phyloP scores from a whole-genome alignment of 1,140 invertebrate genomes.

The Amyelois transitella region DNA sequence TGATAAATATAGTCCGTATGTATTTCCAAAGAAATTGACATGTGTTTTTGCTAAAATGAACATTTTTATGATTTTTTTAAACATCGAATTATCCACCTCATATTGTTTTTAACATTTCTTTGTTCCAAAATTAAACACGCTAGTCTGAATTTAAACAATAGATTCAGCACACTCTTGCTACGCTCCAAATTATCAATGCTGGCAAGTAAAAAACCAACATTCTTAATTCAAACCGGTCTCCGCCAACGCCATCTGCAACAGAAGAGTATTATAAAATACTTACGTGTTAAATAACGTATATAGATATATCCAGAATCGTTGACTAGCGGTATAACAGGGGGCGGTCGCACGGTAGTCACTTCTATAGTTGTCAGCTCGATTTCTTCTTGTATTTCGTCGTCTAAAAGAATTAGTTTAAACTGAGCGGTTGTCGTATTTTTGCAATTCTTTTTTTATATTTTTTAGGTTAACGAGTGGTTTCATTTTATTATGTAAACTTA shows the following conservation, averaged over 20 bases:
- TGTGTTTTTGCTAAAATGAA: too few species aligned
- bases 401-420: slow-evolving; percentile 38
- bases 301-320: slow-evolving; percentile 52
- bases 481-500: not conserved
- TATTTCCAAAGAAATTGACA: too few species aligned
- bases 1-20: too few species aligned
- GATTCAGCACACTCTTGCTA: too few species aligned
- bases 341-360: slow-evolving; percentile 21
- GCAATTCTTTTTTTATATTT: slow-evolving; percentile 14
- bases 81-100: too few species aligned
- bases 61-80: too few species aligned
- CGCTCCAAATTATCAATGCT: too few species aligned
- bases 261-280: slow-evolving; percentile 27
- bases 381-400: slow-evolving; percentile 59
- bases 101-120: too few species aligned
- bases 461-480: not conserved
- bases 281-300: slow-evolving; percentile 67
- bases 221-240: not conserved
- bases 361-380: slow-evolving; percentile 38
- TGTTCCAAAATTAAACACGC: too few species aligned
- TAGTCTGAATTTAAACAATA: too few species aligned
- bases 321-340: slow-evolving; percentile 34
- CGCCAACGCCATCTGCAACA: slow-evolving; percentile 25
- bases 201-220: not conserved
- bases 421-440: slow-evolving; percentile 63